Evolutionary conservation across 2,797 vertebrate genomes (phyloP).

Genomic region (Lepus townsendii): DNA sequence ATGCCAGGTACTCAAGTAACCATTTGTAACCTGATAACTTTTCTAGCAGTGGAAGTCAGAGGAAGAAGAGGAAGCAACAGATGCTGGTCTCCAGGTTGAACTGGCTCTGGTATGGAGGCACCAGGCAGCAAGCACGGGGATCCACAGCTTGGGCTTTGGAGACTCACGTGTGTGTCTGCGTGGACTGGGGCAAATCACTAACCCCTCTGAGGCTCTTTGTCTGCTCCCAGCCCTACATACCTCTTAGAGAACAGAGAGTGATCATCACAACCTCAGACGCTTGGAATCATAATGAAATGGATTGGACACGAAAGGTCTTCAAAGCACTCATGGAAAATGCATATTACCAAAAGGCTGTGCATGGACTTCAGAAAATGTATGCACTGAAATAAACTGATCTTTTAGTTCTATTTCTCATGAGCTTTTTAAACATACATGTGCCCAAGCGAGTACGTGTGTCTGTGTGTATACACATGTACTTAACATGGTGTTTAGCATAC

Average conservation of each 20-base stretch:
- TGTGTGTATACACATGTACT: neutral
- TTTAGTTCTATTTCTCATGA: too few species aligned
- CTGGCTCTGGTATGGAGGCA: neutral
- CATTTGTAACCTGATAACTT: neutral
- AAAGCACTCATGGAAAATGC: too few species aligned
- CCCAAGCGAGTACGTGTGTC: neutral
- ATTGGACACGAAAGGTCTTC: neutral
- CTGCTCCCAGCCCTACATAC: neutral
- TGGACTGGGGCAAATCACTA: neutral
- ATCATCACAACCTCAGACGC: neutral
- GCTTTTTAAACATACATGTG: too few species aligned
- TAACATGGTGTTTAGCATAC: neutral
- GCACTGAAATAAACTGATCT: too few species aligned
- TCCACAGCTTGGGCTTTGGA: neutral
- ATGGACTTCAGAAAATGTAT: too few species aligned
- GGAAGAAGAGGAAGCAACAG: neutral
- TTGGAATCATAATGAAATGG: neutral
- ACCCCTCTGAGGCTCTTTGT: neutral
- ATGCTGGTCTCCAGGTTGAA: neutral
- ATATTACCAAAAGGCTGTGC: too few species aligned
- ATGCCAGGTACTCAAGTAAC: neutral
- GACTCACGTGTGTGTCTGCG: neutral
- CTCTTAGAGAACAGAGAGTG: neutral
- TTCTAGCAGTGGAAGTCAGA: neutral
- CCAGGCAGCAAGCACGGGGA: rapidly evolving